These are phyloP conservation scores for Drosophila hydei DNA, from an alignment of 1,140 invertebrate species.

Conservation along the genomic window DNA sequence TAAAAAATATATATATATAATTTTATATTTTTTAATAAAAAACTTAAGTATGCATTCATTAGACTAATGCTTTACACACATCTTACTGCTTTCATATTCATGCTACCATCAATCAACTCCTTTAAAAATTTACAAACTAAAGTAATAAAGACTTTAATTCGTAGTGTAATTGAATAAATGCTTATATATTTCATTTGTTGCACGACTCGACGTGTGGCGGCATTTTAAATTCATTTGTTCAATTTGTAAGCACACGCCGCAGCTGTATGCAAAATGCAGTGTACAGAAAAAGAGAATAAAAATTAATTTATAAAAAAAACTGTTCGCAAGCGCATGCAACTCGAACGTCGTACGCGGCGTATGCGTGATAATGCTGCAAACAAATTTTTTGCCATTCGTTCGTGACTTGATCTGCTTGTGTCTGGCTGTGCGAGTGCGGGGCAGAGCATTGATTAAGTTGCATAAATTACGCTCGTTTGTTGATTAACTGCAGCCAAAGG, in stretches of 20 bases:
- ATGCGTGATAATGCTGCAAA: slow-evolving; percentile 57
- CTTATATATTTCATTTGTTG: background rate
- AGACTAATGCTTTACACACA: too few species aligned
- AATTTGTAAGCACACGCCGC: slow-evolving; percentile 32
- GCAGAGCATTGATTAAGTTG: slow-evolving; percentile 63
- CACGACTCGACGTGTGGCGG: slow-evolving; percentile 26
- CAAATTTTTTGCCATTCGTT: background rate
- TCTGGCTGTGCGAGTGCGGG: background rate
- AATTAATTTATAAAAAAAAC: slow-evolving; percentile 40
- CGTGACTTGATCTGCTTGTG: background rate
- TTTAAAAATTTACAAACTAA: background rate
- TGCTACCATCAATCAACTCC: too few species aligned
- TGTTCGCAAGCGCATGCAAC: slow-evolving; percentile 39
- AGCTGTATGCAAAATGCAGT: background rate
- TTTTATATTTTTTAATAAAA: too few species aligned
- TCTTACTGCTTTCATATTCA: too few species aligned
- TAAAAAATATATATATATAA: too few species aligned
- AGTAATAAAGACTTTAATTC: slow-evolving; percentile 6
- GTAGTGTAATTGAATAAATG: background rate
- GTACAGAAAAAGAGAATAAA: slow-evolving; percentile 2
- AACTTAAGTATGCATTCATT: too few species aligned
- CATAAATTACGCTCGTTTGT: slow-evolving; percentile 68
- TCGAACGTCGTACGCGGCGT: slow-evolving; percentile 41
- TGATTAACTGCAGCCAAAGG: slow-evolving; percentile 58
- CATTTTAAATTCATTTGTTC: slow-evolving; percentile 54